Base-by-base conservation (phyloP, 2,113 vertebrate species). In the Muntiacus reevesi region DNA sequence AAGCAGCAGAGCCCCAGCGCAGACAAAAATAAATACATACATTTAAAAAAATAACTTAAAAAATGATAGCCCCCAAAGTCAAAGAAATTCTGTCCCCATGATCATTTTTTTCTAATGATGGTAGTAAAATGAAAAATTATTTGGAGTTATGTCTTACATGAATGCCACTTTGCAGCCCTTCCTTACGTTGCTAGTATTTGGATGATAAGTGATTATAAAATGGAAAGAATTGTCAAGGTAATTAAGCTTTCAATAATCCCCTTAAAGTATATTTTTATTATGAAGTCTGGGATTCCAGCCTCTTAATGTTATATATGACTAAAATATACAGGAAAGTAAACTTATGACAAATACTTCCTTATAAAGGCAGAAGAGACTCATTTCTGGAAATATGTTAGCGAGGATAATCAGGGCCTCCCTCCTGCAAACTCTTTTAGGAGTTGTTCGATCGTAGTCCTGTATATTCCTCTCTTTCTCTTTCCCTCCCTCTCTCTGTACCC, bases 301-400 rank as follows among this genome's bases (percentile, higher is more conserved):
- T 81, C 25, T 28, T 45, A 74, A 74, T 96, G 23, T 60, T 79
- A 87, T 82, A 93, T 74, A 54, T 87, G 17, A 87, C 55, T 78
- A 84, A 94, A 95, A 36, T 92, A 89, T 81, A 27, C 21, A 83
- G 91, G 62, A 90, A 87, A 84, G 17, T 94, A 91, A 81, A 81
- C 33, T 21, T 89, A 62, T 36, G 60, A n/a, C 21, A 59, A 93
- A 78, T 59, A 71, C 23, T 91, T 96, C n/a, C 47, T 36, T 36
- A 87, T 13, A 78, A 91, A 62, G 14, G 7, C n/a, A 87, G 82
- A 87, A 87, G 27, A 81, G 62, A 86, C 83, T 96, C 55, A 52
- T 57, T 76, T 91, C 83, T 78, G 23, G 28, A 59, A 83, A 87
- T 57, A 7, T 50, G 30, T 45, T 25, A 60, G 30, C 36, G 52